Conservation (phyloP, 2,113 vertebrate genomes). For the Solea senegalensis region DNA sequence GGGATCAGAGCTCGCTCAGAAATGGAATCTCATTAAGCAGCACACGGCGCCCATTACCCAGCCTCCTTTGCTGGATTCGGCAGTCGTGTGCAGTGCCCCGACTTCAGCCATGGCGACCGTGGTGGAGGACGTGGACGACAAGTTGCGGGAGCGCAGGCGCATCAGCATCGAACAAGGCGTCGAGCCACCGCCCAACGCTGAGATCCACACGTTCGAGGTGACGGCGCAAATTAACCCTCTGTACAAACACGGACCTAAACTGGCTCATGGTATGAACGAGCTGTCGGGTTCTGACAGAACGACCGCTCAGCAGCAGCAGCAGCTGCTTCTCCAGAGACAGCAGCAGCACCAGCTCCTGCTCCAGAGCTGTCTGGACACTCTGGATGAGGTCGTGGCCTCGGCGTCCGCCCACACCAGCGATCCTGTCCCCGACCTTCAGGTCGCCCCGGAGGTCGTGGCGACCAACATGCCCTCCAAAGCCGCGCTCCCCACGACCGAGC, state of each 20-base stretch:
- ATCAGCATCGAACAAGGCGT: slow-evolving; percentile 88
- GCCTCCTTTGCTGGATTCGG: slow-evolving; percentile 71
- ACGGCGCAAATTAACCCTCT: slow-evolving; percentile 83
- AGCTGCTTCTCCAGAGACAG: slow-evolving; percentile 72
- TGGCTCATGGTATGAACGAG: slow-evolving; percentile 84
- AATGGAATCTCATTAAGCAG: slow-evolving; percentile 88
- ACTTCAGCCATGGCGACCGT: slow-evolving; percentile 29
- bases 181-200: slow-evolving; percentile 84
- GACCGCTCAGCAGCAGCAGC: slow-evolving; percentile 69
- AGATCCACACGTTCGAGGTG: slow-evolving; percentile 87
- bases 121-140: slow-evolving; percentile 84
- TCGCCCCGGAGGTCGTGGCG: slow-evolving; percentile 26
- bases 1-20: slow-evolving; percentile 85
- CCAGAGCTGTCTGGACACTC: slow-evolving; percentile 82
- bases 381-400: slow-evolving; percentile 80
- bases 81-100: slow-evolving; percentile 49
- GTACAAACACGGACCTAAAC: slow-evolving; percentile 85
- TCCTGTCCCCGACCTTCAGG: slow-evolving; percentile 31
- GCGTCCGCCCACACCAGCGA: slow-evolving; percentile 42
- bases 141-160: slow-evolving; percentile 82
- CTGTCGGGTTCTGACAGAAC: slow-evolving; percentile 72
- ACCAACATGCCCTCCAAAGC: slow-evolving; percentile 32
- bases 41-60: slow-evolving; percentile 86
- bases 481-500: slow-evolving; percentile 48
- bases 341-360: slow-evolving; percentile 80